Conservation (phyloP, 1,140 invertebrate species). For the Drosophila ercepeae region DNA sequence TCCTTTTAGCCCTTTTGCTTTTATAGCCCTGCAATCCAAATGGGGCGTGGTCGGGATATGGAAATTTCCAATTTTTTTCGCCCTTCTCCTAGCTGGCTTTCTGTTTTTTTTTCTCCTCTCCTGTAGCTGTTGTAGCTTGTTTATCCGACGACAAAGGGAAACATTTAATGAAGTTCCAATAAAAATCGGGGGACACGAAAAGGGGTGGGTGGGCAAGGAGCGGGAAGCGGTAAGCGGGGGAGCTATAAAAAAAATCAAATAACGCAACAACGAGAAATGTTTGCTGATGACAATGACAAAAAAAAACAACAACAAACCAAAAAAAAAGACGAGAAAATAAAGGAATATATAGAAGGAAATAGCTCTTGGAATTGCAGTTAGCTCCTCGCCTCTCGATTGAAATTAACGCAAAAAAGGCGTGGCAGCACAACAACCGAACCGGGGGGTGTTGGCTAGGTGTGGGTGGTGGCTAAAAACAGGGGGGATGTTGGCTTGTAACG, state of each 20-base stretch:
- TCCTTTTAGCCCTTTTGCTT: not conserved
- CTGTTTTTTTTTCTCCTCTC: slow-evolving; percentile 16
- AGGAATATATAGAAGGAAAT: slow-evolving; percentile 5
- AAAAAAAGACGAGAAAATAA: slow-evolving; percentile 14
- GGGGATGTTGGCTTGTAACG: no score
- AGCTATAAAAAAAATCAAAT: slow-evolving; percentile 57
- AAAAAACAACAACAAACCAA: slow-evolving; percentile 17
- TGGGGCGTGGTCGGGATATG: slow-evolving; percentile 33
- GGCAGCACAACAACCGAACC: slow-evolving; percentile 45
- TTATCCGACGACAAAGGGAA: slow-evolving; percentile 49
- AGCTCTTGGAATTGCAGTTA: slow-evolving; percentile 18
- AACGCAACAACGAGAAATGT: slow-evolving; percentile 57
- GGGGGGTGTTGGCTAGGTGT: slow-evolving; percentile 3
- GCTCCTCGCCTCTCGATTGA: slow-evolving; percentile 50
- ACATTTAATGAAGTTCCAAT: slow-evolving; percentile 73
- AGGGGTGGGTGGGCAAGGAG: not conserved
- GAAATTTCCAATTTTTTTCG: slow-evolving; percentile 35
- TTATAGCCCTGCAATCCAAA: slow-evolving; percentile 5
- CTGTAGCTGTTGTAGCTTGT: slow-evolving; percentile 40
- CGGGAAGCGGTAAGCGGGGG: no score
- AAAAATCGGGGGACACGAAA: slow-evolving; percentile 36
- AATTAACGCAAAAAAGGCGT: slow-evolving; percentile 81
- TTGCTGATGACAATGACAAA: slow-evolving; percentile 51
- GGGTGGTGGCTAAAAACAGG: slow-evolving; percentile 9
- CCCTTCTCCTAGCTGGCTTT: not conserved